Evolutionary conservation across 2,888 invertebrate genomes (phyloP).

Genomic region (Dryococelus australis): DNA sequence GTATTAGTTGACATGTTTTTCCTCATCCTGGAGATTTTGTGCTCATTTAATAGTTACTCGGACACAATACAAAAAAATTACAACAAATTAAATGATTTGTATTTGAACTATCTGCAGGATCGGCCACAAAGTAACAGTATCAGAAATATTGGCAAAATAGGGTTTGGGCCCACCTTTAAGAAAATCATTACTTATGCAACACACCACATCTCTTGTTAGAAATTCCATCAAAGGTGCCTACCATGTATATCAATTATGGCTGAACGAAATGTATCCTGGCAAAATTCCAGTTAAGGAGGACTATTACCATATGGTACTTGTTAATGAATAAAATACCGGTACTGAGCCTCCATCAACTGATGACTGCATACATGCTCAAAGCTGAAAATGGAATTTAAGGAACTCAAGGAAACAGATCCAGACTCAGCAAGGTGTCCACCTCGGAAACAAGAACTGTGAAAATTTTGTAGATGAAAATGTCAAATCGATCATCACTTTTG

Average conservation of each 20-base stretch:
- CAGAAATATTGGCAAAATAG: too few relatives aligned
- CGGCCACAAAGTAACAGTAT: too few relatives aligned
- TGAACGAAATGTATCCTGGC: background rate
- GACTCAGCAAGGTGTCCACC: background rate
- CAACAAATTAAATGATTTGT: too few relatives aligned
- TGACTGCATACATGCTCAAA: background rate
- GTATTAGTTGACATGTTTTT: too few relatives aligned
- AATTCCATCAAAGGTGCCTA: background rate
- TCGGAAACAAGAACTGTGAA: background rate
- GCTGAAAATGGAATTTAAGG: slow-evolving; percentile 11
- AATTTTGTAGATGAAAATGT: slow-evolving; percentile 4
- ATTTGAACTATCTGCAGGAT: too few relatives aligned
- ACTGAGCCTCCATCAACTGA: background rate
- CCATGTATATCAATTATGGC: background rate
- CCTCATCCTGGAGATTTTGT: too few relatives aligned
- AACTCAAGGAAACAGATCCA: background rate
- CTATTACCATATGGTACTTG: slow-evolving; percentile 16
- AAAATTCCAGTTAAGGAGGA: background rate
- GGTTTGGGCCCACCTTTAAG: too few relatives aligned
- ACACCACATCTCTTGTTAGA: too few relatives aligned
- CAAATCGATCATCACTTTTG: background rate
- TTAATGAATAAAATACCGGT: slow-evolving; percentile 19
- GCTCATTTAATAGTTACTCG: too few relatives aligned
- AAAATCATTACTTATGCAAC: too few relatives aligned
- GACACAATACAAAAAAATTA: too few relatives aligned